A percentile compares a stretch with the other conserved stretches of the same genome.
Evolutionary conservation across 2,797 vertebrate genomes (phyloP).

Genomic region (Cichlasoma orientale): DNA sequence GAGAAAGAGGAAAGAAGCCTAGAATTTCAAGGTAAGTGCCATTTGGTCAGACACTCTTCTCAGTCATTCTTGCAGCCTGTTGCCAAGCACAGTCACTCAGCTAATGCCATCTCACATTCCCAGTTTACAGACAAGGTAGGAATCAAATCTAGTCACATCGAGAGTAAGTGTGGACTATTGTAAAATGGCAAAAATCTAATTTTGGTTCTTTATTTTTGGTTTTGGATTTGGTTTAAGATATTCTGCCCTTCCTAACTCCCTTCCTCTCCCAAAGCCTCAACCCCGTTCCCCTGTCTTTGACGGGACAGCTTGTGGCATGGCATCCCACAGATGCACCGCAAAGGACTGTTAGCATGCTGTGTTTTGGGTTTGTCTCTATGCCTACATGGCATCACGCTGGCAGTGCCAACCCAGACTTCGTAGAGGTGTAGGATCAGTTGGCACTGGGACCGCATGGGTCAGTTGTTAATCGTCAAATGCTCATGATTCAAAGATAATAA

Average conservation of each 20-base stretch:
- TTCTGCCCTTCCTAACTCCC: slow-evolving; percentile 52
- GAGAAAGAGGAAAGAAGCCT: slow-evolving; percentile 73
- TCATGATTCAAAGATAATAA: slow-evolving; percentile 33
- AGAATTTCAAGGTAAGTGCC: slow-evolving; percentile 82
- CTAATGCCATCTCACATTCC: slow-evolving; percentile 72
- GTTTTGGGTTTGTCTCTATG: slow-evolving; percentile 80
- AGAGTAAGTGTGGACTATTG: slow-evolving; percentile 45
- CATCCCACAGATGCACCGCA: slow-evolving; percentile 81
- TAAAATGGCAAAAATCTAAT: slow-evolving; percentile 46
- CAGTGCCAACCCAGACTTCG: slow-evolving; percentile 77
- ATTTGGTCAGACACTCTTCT: slow-evolving; percentile 75
- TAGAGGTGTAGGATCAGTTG: slow-evolving; percentile 34
- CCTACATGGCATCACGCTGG: slow-evolving; percentile 66
- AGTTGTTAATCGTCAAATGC: slow-evolving; percentile 38
- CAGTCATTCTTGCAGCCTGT: slow-evolving; percentile 73
- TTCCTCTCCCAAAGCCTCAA: slow-evolving; percentile 38
- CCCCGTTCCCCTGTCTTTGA: slow-evolving; percentile 43
- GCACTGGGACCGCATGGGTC: slow-evolving; percentile 39
- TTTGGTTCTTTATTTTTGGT: slow-evolving; percentile 56
- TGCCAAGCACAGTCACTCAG: slow-evolving; percentile 73
- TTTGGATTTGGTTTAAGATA: slow-evolving; percentile 67
- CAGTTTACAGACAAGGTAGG: slow-evolving; percentile 79
- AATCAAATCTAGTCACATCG: slow-evolving; percentile 64
- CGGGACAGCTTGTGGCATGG: slow-evolving; percentile 81
- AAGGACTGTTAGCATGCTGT: slow-evolving; percentile 82